Conservation (phyloP, 92 coral and sea anemone genomes). For the Chrysogorgia sp. region DNA sequence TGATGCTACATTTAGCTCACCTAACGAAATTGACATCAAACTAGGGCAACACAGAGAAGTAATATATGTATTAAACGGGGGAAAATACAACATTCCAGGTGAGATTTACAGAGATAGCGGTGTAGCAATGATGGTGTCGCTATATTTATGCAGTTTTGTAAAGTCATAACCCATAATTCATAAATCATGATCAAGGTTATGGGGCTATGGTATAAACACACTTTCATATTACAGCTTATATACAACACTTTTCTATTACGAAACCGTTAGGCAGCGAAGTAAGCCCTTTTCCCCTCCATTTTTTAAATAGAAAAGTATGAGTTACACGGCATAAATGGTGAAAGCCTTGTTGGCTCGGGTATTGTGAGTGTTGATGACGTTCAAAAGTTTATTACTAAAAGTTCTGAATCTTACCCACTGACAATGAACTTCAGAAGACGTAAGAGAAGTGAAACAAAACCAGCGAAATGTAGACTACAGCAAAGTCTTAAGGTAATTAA, state of each 20-base stretch:
- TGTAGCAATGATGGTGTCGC: too few species aligned
- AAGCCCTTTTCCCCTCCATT: too few species aligned
- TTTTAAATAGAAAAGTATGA: conserved; percentile 62
- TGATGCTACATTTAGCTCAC: conserved; percentile 14
- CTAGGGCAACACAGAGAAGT: conserved; percentile 10
- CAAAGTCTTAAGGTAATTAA: conserved; percentile 21
- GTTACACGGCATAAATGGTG: conserved; percentile 75
- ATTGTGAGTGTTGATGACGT: conserved; percentile 72
- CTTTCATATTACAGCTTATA: too few species aligned
- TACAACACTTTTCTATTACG: too few species aligned
- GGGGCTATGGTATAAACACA: too few species aligned
- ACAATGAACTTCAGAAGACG: conserved; percentile 66
- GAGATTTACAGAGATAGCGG: too few species aligned
- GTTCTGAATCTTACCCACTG: conserved; percentile 68
- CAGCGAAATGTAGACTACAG: conserved; percentile 24
- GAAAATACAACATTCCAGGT: conserved; percentile 32
- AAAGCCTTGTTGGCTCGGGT: conserved; percentile 68
- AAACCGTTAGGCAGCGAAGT: too few species aligned
- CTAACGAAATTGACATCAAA: conserved; percentile 27
- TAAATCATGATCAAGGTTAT: too few species aligned
- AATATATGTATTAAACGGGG: conserved; percentile 16
- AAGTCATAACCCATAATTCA: too few species aligned
- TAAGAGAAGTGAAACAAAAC: background rate
- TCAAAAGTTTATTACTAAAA: conserved; percentile 52
- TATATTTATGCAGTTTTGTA: too few species aligned